Evolutionary conservation across 2,797 vertebrate genomes (phyloP).

Genomic region (Brachymystax lenok): DNA sequence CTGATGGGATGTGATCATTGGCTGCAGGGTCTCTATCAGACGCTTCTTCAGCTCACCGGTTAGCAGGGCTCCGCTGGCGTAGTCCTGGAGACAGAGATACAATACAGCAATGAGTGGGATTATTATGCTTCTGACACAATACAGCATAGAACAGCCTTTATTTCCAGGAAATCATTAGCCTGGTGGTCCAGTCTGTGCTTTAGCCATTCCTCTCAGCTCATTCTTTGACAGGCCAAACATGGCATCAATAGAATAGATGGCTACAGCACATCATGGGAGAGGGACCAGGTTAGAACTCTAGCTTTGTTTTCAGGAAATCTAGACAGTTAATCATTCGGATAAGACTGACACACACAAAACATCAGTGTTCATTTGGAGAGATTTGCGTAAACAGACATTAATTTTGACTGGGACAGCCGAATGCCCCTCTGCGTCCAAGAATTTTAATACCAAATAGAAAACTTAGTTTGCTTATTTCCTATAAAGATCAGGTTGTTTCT

Average conservation of each 20-base stretch:
- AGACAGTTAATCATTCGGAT: not conserved
- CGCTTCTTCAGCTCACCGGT: slow-evolving; percentile 95
- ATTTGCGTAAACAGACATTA: not conserved
- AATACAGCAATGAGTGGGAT: not conserved
- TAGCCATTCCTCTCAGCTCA: too few relatives aligned
- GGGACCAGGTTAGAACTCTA: not conserved
- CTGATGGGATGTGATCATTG: slow-evolving; percentile 88
- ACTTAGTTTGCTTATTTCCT: too few relatives aligned
- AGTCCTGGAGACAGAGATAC: slow-evolving; percentile 79
- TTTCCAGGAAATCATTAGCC: too few relatives aligned
- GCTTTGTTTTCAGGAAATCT: not conserved
- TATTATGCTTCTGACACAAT: too few relatives aligned
- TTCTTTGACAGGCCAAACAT: too few relatives aligned
- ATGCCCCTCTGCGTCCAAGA: not conserved
- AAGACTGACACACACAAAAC: not conserved
- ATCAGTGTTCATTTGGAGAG: not conserved
- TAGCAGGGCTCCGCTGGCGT: slow-evolving; percentile 87
- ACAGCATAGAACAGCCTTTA: too few relatives aligned
- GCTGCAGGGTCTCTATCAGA: slow-evolving; percentile 91
- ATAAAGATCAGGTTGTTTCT: too few relatives aligned
- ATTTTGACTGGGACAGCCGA: not conserved
- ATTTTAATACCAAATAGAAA: not conserved
- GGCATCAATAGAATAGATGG: not conserved
- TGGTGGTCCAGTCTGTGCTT: too few relatives aligned
- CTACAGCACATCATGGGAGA: not conserved